These are phyloP conservation scores for Nestor notabilis DNA, from an alignment of 2,113 vertebrate genomes.

Conservation along the genomic window DNA sequence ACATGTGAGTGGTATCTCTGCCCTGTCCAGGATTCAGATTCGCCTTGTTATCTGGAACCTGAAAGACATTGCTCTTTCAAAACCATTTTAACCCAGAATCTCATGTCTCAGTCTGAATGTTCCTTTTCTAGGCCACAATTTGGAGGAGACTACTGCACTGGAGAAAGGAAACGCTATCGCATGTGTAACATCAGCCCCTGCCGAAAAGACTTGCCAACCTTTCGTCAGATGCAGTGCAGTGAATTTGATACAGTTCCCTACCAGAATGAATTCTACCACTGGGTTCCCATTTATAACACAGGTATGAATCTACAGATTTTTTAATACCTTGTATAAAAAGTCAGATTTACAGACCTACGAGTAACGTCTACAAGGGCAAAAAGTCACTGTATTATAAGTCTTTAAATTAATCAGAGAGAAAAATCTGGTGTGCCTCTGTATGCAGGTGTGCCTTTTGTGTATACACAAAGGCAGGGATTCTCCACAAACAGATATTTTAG, in stretches of 20 bases:
- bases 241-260: constrained; percentile 96
- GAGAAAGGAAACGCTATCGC: constrained; percentile 92
- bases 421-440: not conserved
- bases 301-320: constrained; percentile 59
- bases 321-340: not conserved
- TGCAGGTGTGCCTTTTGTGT: not conserved
- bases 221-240: constrained; percentile 97
- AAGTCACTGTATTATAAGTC: not conserved
- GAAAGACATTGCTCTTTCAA: not conserved
- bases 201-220: constrained; percentile 77
- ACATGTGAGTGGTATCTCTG: not conserved
- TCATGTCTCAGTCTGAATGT: not conserved
- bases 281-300: constrained; percentile 86
- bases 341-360: not conserved
- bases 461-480: not conserved
- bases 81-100: not conserved
- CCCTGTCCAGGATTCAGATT: not conserved
- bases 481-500: not conserved
- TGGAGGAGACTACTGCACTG: constrained; percentile 95
- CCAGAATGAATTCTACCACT: constrained; percentile 90
- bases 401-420: not conserved
- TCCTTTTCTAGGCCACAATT: constrained; percentile 86
- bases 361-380: not conserved
- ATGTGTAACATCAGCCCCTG: constrained; percentile 89
- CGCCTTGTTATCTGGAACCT: not conserved